Conservation (phyloP, 30 jellyfish, hydroid and myxozoan species). For the Haliclystus octoradiatus region DNA sequence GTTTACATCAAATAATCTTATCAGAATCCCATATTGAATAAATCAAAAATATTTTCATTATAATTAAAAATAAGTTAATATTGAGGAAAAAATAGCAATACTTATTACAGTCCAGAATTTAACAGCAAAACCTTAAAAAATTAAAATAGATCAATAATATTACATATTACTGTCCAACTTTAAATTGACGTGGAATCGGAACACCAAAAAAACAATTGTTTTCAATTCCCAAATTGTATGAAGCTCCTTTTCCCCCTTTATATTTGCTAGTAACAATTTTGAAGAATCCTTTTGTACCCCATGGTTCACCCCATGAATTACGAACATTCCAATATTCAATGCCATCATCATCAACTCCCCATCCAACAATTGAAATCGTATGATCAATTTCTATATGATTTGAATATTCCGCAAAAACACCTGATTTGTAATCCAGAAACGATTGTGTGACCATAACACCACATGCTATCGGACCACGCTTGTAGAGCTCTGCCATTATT, state of each 20-base stretch:
- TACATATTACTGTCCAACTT: too few species aligned
- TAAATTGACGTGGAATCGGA: too few species aligned
- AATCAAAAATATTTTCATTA: too few species aligned
- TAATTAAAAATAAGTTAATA: too few species aligned
- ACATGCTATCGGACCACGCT: constrained; percentile 86
- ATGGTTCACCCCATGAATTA: constrained; percentile 89
- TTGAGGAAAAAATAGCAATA: too few species aligned
- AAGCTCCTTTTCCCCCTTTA: constrained; percentile 56
- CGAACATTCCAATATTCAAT: constrained; percentile 81
- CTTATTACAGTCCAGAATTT: too few species aligned
- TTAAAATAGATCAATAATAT: too few species aligned
- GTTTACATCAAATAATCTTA: too few species aligned
- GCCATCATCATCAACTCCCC: constrained; percentile 87
- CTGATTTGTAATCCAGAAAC: constrained; percentile 48
- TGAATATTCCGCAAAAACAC: constrained; percentile 53
- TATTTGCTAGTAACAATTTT: constrained; percentile 50
- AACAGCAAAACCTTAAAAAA: too few species aligned
- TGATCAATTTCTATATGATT: constrained; percentile 17
- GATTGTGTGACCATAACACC: constrained; percentile 68
- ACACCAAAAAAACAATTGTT: constrained; percentile 62
- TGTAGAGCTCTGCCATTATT: constrained; percentile 73
- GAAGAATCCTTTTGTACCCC: constrained; percentile 92
- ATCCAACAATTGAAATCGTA: constrained; percentile 68
- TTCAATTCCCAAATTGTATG: constrained; percentile 68
- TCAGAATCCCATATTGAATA: too few species aligned